Percentiles rank a stretch among this genome's conserved stretches.
Evolutionary conservation across 2,113 vertebrate species (phyloP).

Genomic region (Oreochromis aureus): DNA sequence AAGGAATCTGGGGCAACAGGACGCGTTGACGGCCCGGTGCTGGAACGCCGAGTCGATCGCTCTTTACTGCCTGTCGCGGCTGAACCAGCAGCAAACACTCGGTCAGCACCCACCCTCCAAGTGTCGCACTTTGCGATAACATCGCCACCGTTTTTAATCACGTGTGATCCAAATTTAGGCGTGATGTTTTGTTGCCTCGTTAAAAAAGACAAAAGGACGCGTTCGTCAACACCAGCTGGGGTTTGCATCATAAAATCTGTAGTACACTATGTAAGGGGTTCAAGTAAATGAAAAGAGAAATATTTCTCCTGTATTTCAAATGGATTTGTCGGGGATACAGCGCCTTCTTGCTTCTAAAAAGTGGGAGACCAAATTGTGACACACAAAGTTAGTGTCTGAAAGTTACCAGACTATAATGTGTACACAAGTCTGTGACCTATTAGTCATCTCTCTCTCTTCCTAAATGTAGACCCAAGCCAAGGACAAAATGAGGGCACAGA

Average conservation of each 20-base stretch:
- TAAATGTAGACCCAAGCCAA: background rate
- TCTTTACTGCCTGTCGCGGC: background rate
- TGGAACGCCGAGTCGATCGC: background rate
- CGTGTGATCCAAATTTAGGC: slow-evolving; percentile 26
- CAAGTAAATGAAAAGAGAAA: background rate
- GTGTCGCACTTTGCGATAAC: background rate
- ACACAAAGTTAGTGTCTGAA: background rate
- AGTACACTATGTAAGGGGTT: background rate
- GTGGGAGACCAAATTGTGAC: background rate
- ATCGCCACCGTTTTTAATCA: background rate
- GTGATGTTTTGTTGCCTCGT: slow-evolving; percentile 19
- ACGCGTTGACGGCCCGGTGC: background rate
- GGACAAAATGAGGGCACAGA: background rate
- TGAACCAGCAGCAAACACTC: background rate
- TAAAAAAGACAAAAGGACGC: background rate
- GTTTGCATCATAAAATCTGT: background rate
- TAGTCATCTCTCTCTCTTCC: background rate
- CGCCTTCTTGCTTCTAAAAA: background rate
- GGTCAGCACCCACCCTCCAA: background rate
- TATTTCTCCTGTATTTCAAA: background rate
- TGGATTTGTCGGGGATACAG: background rate
- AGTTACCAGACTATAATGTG: background rate
- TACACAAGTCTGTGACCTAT: background rate
- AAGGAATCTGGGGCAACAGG: slow-evolving; percentile 72
- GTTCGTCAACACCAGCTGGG: background rate